These are phyloP conservation scores for Siniperca scherzeri DNA, from an alignment of 2,797 vertebrate species.

Conservation along the genomic window DNA sequence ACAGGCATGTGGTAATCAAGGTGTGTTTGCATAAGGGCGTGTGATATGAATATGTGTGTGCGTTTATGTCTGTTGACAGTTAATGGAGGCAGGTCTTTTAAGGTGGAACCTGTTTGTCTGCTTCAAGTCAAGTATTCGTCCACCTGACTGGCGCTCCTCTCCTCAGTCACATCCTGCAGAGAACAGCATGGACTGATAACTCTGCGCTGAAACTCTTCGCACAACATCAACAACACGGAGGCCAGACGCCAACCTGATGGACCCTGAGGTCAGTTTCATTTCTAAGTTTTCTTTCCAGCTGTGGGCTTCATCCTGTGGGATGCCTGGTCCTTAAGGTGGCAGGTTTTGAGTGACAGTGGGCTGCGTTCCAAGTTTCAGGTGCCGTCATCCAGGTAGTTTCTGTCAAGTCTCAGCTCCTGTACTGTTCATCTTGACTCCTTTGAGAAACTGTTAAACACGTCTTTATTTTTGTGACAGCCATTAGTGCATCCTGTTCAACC, in stretches of 20 bases:
- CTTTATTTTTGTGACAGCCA: background rate
- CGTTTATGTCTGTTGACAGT: slow-evolving; percentile 50
- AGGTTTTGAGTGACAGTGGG: background rate
- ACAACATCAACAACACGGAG: slow-evolving; percentile 3
- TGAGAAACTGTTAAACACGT: background rate
- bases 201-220: background rate
- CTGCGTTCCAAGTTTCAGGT: slow-evolving; percentile 6
- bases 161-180: slow-evolving; percentile 49
- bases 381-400: slow-evolving; percentile 24
- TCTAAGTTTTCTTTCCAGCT: background rate
- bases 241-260: slow-evolving; percentile 9
- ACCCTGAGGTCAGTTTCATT: slow-evolving; percentile 65
- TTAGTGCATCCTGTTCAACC: background rate
- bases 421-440: background rate
- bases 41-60: slow-evolving; percentile 3
- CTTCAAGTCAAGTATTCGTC: slow-evolving; percentile 57
- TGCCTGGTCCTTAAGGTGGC: background rate
- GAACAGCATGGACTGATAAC: slow-evolving; percentile 49
- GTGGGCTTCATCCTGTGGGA: background rate
- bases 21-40: slow-evolving; percentile 60
- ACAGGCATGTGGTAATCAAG: slow-evolving; percentile 32
- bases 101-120: slow-evolving; percentile 80
- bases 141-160: slow-evolving; percentile 20
- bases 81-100: slow-evolving; percentile 16
- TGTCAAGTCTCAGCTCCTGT: slow-evolving; percentile 11